Base-by-base conservation (phyloP, 2,888 invertebrate genomes). In the Hartigia nigra region DNA sequence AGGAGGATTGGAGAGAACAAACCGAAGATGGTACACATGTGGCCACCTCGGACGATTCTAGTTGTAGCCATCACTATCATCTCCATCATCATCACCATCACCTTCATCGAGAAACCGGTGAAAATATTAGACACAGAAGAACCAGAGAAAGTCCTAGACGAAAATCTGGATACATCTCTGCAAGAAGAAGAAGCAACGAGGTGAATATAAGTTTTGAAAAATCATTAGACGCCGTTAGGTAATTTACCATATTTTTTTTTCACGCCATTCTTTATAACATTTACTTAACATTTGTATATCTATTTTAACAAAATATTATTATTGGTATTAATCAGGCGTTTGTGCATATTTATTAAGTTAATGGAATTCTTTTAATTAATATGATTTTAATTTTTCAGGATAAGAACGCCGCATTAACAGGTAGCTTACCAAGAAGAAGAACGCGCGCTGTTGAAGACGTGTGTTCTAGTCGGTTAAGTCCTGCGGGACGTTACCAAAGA, bases 81-180 rank as follows among this genome's bases (percentile, higher is more conserved):
- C 82, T 90, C 88, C 86, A 86, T 82, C 91, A 91, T 79, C 89
- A 91, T 81, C 90, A 90, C 82, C 87, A 86, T 75, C 87, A 89
- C 80, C 88, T 88, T 76, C 89, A 91, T 86, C 86, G 88, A 35
- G 91, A 91, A 76, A 79, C 77, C 35, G 82, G 74, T 0, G 85
- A 87, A 1, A 74, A 69, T 23, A 37, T 35, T 12, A 74, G 89
- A 36, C 87, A 87, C 76, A 85, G 83, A 80, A 82, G 95, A 80
- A 92, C 93, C 78, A 92, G 95, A 80, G 95, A 95, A 81, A 95
- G 94, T 87, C 94, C 95, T 1, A 91, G 95, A 86, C 93, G 95
- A 88, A 95, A 95, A 91, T 91, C 93, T 81, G 93, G 92, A 84
- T 92, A 93, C 74, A 91, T 91, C 78, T 90, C 91, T 78, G 93